A percentile compares a stretch with the other conserved stretches of the same genome.
Evolutionary conservation across 64 coral and sea anemone species (phyloP).

Genomic region (Montipora foliosa): DNA sequence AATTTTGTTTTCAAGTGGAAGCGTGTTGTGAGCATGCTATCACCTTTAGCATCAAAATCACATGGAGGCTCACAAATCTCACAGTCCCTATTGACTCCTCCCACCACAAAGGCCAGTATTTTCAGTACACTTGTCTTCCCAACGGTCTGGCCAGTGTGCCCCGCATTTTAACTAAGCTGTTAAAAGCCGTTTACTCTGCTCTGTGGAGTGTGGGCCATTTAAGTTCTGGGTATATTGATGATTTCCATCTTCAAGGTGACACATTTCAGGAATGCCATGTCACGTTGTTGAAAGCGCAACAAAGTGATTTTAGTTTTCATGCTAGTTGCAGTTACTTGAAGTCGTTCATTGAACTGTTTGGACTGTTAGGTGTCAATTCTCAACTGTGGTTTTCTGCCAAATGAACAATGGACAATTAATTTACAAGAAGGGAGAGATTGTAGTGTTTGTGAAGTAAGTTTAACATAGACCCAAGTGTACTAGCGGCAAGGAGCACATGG

Average conservation of each 20-base stretch:
- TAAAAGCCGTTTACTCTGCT: not conserved
- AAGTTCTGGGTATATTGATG: conserved; percentile 36
- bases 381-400: too few species aligned
- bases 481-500: not conserved
- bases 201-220: conserved; percentile 36
- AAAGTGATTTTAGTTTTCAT: too few species aligned
- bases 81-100: conserved; percentile 39
- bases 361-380: too few species aligned
- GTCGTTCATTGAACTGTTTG: not conserved
- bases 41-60: too few species aligned
- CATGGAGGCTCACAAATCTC: not conserved
- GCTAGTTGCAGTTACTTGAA: too few species aligned
- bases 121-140: conserved; percentile 10
- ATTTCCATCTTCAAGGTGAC: conserved; percentile 1
- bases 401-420: too few species aligned
- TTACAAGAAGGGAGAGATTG: not conserved
- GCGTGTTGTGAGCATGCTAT: too few species aligned
- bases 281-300: conserved; percentile 20
- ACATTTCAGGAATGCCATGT: conserved; percentile 25
- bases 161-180: conserved; percentile 27
- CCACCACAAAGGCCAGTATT: not conserved
- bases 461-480: not conserved
- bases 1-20: too few species aligned
- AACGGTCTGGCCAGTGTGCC: conserved; percentile 6
- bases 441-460: not conserved